Conservation (phyloP, 1,140 invertebrate species). For the Trypoxylus dichotomus region DNA sequence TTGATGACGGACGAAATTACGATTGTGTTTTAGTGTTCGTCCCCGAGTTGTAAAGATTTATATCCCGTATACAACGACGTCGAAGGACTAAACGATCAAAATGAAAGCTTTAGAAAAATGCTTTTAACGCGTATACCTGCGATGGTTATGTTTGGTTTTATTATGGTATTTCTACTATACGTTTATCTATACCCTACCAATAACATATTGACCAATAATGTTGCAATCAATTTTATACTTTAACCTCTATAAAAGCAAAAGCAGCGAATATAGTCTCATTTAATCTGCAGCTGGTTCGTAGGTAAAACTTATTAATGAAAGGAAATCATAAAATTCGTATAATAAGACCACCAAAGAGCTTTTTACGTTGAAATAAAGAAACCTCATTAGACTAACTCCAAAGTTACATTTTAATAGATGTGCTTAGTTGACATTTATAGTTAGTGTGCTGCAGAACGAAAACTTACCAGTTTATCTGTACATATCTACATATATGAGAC, state of each 20-base stretch:
- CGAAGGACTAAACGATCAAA: neutral
- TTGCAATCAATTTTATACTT: neutral
- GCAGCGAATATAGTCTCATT: neutral
- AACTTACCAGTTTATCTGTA: too few relatives aligned
- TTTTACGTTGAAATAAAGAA: too few relatives aligned
- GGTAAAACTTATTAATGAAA: too few relatives aligned
- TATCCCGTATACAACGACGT: neutral
- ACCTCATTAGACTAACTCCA: too few relatives aligned
- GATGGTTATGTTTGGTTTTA: neutral
- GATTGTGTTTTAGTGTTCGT: constrained; percentile 19
- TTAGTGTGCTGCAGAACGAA: too few relatives aligned
- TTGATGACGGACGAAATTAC: constrained; percentile 18
- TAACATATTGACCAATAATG: neutral
- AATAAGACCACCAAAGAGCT: too few relatives aligned
- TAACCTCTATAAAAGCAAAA: neutral
- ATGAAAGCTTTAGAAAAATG: constrained; percentile 7
- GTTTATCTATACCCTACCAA: neutral
- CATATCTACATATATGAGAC: too few relatives aligned
- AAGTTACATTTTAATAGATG: too few relatives aligned
- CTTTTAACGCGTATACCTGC: constrained; percentile 10
- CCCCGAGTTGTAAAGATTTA: constrained; percentile 15
- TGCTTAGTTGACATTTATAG: too few relatives aligned
- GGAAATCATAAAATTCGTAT: too few relatives aligned
- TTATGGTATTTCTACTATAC: neutral
- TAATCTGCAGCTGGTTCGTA: too few relatives aligned